Evolutionary conservation across 2,888 invertebrate genomes (phyloP).

Genomic region (Amiota minor): DNA sequence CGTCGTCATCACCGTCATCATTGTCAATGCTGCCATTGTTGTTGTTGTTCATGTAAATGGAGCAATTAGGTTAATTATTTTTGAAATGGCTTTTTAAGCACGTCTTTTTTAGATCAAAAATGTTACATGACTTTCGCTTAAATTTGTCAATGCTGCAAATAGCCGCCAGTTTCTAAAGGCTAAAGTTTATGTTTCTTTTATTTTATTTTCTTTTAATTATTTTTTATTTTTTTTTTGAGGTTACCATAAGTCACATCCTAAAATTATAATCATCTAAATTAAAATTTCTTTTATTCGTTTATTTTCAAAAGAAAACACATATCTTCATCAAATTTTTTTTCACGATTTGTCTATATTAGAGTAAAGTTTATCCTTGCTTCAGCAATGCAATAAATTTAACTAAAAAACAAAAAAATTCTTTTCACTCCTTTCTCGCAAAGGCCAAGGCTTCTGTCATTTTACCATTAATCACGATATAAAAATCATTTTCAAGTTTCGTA

Average conservation of each 20-base stretch:
- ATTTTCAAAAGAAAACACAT: not conserved
- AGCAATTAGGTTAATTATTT: slow-evolving; percentile 67
- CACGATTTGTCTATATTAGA: slow-evolving; percentile 2
- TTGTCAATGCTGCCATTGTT: slow-evolving; percentile 26
- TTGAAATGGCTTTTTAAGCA: slow-evolving; percentile 66
- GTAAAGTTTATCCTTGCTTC: not conserved
- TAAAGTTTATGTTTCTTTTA: not conserved
- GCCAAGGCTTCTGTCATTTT: not conserved
- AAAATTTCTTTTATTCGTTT: not conserved
- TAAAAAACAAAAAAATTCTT: not conserved
- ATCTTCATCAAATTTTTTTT: not conserved
- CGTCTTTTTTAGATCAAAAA: slow-evolving; percentile 18
- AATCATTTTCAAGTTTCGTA: slow-evolving; percentile 7
- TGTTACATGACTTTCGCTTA: not conserved
- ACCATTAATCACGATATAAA: slow-evolving; percentile 17
- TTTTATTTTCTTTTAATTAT: not conserved
- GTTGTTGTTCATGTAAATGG: slow-evolving; percentile 53
- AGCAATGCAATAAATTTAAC: not conserved
- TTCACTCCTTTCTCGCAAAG: not conserved
- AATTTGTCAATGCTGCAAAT: slow-evolving; percentile 51
- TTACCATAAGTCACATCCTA: not conserved
- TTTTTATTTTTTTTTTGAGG: not conserved
- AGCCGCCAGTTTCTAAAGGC: slow-evolving; percentile 2
- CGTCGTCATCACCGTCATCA: not conserved
- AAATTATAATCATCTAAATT: too few relatives aligned